These are phyloP conservation scores for Camponotus vicinus DNA, from an alignment of 1,140 invertebrate genomes.

Conservation along the genomic window DNA sequence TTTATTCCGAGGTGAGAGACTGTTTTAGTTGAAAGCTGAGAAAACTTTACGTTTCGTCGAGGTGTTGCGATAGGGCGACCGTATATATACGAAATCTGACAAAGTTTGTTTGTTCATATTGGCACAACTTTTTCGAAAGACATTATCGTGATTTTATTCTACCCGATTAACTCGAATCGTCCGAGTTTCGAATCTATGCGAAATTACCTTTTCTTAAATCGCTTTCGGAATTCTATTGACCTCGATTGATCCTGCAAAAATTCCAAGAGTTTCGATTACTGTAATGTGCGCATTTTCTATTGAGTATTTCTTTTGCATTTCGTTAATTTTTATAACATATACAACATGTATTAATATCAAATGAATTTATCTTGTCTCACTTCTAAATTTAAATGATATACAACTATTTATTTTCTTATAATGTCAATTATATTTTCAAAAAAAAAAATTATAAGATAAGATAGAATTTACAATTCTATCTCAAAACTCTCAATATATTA, in stretches of 20 bases:
- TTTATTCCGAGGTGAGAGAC: slow-evolving; percentile 96
- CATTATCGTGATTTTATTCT: slow-evolving; percentile 21
- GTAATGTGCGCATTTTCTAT: neutral
- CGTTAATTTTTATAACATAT: neutral
- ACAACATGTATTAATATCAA: too few species aligned
- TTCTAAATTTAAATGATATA: too few species aligned
- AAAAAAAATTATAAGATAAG: too few species aligned
- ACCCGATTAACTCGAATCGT: neutral
- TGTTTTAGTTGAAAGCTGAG: slow-evolving; percentile 31
- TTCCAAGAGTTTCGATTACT: neutral
- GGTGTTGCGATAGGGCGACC: neutral
- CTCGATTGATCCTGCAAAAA: neutral
- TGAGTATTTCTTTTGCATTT: neutral
- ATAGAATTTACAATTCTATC: too few species aligned
- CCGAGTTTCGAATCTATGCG: too few species aligned
- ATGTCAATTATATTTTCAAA: too few species aligned
- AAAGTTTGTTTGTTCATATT: slow-evolving; percentile 32
- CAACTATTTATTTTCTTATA: too few species aligned
- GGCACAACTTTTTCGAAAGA: slow-evolving; percentile 23
- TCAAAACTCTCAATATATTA: too few species aligned
- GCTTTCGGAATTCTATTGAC: neutral
- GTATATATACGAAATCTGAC: slow-evolving; percentile 55
- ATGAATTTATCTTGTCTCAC: too few species aligned
- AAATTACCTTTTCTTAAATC: neutral
- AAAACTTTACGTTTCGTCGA: slow-evolving; percentile 57